These are phyloP conservation scores for Epicampocera succincta DNA, from an alignment of 2,888 invertebrate species.

Conservation along the genomic window DNA sequence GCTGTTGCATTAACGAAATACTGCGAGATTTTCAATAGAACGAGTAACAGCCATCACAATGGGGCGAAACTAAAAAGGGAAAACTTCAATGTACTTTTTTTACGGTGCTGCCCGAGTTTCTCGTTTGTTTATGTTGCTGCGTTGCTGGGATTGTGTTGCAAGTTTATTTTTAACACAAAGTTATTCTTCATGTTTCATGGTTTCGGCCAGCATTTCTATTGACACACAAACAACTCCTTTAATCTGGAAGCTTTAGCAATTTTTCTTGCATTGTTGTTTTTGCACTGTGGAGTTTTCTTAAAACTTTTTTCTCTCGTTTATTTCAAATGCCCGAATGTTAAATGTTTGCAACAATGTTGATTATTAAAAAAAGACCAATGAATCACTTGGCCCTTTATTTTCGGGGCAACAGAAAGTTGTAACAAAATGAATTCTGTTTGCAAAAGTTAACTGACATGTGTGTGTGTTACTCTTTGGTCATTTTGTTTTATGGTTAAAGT, in stretches of 20 bases:
- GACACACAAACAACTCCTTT: constrained; percentile 6
- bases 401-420: constrained; percentile 28
- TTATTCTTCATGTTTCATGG: constrained; percentile 26
- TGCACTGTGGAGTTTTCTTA: background rate
- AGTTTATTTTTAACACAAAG: constrained; percentile 42
- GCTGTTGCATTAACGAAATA: no score
- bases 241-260: background rate
- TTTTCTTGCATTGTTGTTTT: background rate
- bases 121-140: constrained; percentile 6
- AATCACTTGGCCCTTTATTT: constrained; percentile 48
- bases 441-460: background rate
- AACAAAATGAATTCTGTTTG: background rate
- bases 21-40: background rate
- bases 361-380: constrained; percentile 59
- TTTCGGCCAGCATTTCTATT: background rate
- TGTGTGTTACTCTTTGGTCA: constrained; percentile 16
- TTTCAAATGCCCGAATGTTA: constrained; percentile 47
- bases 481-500: constrained; percentile 51
- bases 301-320: background rate
- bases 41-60: constrained; percentile 13
- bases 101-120: constrained; percentile 25
- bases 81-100: constrained; percentile 33
- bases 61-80: constrained; percentile 23
- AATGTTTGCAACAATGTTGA: constrained; percentile 60
- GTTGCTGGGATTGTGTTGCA: constrained; percentile 29